phyloP scores from a whole-genome alignment of 37 sponge, comb jelly and placozoan genomes.

The Cladorhizidae sp. region DNA sequence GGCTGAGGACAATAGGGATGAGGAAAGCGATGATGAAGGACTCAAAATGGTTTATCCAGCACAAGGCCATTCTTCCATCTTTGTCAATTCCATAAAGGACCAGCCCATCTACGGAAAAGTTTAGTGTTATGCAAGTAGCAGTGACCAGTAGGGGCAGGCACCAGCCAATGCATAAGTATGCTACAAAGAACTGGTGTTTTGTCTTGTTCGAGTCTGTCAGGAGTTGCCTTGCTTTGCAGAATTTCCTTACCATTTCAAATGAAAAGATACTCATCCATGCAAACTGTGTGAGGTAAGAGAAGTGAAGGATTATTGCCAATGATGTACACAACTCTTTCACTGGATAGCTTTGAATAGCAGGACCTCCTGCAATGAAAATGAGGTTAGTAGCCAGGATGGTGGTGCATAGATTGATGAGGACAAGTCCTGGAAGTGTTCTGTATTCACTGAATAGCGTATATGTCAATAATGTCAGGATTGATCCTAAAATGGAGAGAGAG shows the following conservation, averaged over 20 bases:
- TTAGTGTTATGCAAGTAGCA: slow-evolving; percentile 1
- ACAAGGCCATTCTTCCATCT: background rate
- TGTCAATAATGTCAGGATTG: slow-evolving; percentile 35
- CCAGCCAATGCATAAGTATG: slow-evolving; percentile 56
- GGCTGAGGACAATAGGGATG: background rate
- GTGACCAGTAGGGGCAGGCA: slow-evolving; percentile 18
- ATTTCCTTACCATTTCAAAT: slow-evolving; percentile 13
- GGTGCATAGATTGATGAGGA: slow-evolving; percentile 45
- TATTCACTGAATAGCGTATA: slow-evolving; percentile 59
- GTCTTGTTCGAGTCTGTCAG: background rate
- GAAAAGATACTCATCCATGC: slow-evolving; percentile 57
- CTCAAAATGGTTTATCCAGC: slow-evolving; percentile 41
- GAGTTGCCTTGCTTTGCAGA: background rate
- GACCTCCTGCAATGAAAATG: slow-evolving; percentile 4
- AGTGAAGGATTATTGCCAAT: slow-evolving; percentile 50
- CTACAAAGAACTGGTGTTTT: slow-evolving; percentile 6
- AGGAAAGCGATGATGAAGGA: slow-evolving; percentile 34
- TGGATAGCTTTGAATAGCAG: background rate
- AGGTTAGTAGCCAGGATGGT: slow-evolving; percentile 36
- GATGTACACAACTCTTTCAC: background rate
- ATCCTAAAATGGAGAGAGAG: slow-evolving; percentile 53
- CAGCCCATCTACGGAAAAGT: slow-evolving; percentile 27
- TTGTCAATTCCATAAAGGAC: slow-evolving; percentile 35
- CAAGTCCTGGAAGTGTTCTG: slow-evolving; percentile 35
- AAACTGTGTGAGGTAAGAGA: slow-evolving; percentile 43